phyloP scores from a whole-genome alignment of 2,888 invertebrate genomes.

The Toxonevra muliebris region DNA sequence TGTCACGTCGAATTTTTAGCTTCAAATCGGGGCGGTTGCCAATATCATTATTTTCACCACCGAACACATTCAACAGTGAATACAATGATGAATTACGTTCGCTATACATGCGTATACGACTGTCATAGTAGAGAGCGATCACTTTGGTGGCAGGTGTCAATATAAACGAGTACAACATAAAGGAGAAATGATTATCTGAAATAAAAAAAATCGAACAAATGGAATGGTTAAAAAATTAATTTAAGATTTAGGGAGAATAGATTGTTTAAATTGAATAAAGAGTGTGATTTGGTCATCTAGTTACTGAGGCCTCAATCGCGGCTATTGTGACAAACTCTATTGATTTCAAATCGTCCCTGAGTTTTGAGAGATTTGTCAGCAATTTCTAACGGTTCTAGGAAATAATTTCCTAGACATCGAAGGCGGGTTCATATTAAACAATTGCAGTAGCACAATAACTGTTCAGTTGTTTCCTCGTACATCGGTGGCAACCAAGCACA shows the following conservation, averaged over 20 bases:
- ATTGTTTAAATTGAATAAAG: too few relatives aligned
- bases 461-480: too few relatives aligned
- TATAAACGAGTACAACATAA: constrained; percentile 90
- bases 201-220: background rate
- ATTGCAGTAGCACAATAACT: too few relatives aligned
- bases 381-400: too few relatives aligned
- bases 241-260: background rate
- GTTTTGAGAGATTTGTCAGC: too few relatives aligned
- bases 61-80: constrained; percentile 74
- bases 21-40: constrained; percentile 85
- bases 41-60: constrained; percentile 73
- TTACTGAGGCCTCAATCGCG: too few relatives aligned
- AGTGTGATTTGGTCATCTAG: too few relatives aligned
- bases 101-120: constrained; percentile 93
- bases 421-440: too few relatives aligned
- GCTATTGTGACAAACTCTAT: too few relatives aligned
- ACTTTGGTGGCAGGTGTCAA: constrained; percentile 92
- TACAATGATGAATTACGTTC: constrained; percentile 87
- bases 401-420: too few relatives aligned
- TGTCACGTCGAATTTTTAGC: constrained; percentile 82
- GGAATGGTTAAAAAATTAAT: constrained; percentile 16
- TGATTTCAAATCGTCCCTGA: too few relatives aligned
- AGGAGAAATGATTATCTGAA: constrained; percentile 78
- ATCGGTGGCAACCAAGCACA: too few relatives aligned
- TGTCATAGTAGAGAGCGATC: constrained; percentile 91